phyloP scores from a whole-genome alignment of 2,797 vertebrate genomes.

The Danio kyathit region DNA sequence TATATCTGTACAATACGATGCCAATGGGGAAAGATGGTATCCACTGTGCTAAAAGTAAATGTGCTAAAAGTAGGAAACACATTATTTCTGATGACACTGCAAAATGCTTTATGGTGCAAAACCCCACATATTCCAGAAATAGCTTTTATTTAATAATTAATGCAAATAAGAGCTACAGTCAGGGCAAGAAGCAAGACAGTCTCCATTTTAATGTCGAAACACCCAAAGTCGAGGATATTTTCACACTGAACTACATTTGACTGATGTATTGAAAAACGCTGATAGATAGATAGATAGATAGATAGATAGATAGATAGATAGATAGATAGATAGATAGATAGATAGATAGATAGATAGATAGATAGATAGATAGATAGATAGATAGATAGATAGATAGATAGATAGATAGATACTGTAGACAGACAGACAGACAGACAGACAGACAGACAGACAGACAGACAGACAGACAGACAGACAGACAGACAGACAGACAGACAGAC shows the following conservation, averaged over 20 bases:
- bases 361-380: too few relatives aligned
- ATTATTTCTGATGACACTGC: slow-evolving; percentile 6
- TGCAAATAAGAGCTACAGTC: slow-evolving; percentile 7
- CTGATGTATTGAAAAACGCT: too few relatives aligned
- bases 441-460: too few relatives aligned
- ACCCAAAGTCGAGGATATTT: not conserved
- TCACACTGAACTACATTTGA: not conserved
- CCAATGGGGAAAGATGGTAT: not conserved
- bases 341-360: too few relatives aligned
- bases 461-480: too few relatives aligned
- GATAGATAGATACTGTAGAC: too few relatives aligned
- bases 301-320: too few relatives aligned
- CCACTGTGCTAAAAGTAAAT: not conserved
- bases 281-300: too few relatives aligned
- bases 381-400: too few relatives aligned
- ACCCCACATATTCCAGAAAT: slow-evolving; percentile 18
- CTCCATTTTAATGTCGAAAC: slow-evolving; percentile 1
- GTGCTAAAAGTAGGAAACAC: not conserved
- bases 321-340: too few relatives aligned
- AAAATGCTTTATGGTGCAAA: slow-evolving; percentile 21
- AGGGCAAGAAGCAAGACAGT: slow-evolving; percentile 1
- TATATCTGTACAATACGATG: not conserved
- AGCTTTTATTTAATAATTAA: slow-evolving; percentile 38
- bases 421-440: too few relatives aligned
- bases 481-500: too few relatives aligned